Evolutionary conservation across 2,888 invertebrate species (phyloP).

Genomic region (Ichneumon xanthorius): DNA sequence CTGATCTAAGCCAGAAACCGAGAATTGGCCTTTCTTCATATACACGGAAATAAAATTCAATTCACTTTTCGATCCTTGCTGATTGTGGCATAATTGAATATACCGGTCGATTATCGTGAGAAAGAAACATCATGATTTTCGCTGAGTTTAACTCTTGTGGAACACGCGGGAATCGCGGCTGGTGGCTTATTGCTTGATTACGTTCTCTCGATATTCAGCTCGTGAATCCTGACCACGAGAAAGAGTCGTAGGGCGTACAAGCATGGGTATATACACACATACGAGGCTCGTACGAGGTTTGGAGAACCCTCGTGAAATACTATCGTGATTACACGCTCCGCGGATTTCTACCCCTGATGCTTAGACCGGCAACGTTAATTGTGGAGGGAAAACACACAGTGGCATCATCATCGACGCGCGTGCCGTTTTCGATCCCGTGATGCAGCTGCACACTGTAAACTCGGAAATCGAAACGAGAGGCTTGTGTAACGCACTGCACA

Average conservation of each 20-base stretch:
- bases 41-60: background rate
- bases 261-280: conserved; percentile 8
- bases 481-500: conserved; percentile 8
- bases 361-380: conserved; percentile 69
- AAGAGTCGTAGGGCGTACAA: background rate
- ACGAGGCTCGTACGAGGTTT: conserved; percentile 26
- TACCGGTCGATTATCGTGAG: background rate
- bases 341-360: conserved; percentile 56
- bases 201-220: background rate
- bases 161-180: background rate
- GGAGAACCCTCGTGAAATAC: conserved; percentile 56
- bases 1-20: background rate
- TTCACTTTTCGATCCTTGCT: background rate
- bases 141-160: background rate
- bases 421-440: conserved; percentile 13
- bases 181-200: background rate
- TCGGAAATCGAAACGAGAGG: conserved; percentile 15
- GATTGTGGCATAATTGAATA: background rate
- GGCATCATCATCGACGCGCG: conserved; percentile 60
- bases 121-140: background rate
- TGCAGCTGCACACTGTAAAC: conserved; percentile 39
- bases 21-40: background rate
- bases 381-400: conserved; percentile 74
- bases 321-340: conserved; percentile 60
- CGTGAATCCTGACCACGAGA: background rate